Evolutionary conservation across 2,888 invertebrate genomes (phyloP), one percentile per base, ranked within the genome.

Genomic region (Cantharis rufa): DNA sequence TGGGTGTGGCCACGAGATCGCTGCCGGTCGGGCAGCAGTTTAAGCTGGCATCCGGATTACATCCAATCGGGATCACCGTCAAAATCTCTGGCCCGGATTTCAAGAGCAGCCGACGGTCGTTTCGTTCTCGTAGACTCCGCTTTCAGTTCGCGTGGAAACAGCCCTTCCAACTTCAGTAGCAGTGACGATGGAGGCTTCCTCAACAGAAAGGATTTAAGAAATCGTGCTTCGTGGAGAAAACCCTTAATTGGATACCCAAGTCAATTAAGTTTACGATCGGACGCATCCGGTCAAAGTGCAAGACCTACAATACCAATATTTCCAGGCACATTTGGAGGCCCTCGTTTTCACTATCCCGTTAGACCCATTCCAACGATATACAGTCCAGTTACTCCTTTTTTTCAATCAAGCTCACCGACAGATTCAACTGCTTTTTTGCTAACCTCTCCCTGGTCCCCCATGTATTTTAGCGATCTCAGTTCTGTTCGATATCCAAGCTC

Each of bases 111-210:
- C n/a, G 94, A 94, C 85, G 94, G 94, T 68, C 92, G 93, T 75
- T 94, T 94, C 87, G 92, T 94, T 76, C 89, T 94, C 79, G 90
- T 90, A 72, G 90, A 90, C 83, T 90, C 90, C 70, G 87, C 89
- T 64, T 83, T 89, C 83, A 88, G 88, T 83, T 88, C 90, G 81
- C 89, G 91, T 70, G 89, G 91, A 82, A 90, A 89, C 85, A 92
- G 90, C 85, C 89, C 89, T 80, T 89, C 90, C 72, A 92, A 91
- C 82, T 90, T 91, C 18, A 92, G 92, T 77, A 89, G 89, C 82
- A 95, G 94, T 85, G 95, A 95, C 88, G 96, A 96, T 88, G 96
- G 96, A 75, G 96, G 96, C 48, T 96, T 96, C 88, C 90, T 95
- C 75, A 93, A 94, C 72, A 90, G 91, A 66, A 89, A 90, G 7